Percentiles rank a stretch among this genome's conserved stretches.
These are phyloP conservation scores for Steinernema khuongi DNA, from an alignment of 1,140 invertebrate genomes.

Conservation along the genomic window DNA sequence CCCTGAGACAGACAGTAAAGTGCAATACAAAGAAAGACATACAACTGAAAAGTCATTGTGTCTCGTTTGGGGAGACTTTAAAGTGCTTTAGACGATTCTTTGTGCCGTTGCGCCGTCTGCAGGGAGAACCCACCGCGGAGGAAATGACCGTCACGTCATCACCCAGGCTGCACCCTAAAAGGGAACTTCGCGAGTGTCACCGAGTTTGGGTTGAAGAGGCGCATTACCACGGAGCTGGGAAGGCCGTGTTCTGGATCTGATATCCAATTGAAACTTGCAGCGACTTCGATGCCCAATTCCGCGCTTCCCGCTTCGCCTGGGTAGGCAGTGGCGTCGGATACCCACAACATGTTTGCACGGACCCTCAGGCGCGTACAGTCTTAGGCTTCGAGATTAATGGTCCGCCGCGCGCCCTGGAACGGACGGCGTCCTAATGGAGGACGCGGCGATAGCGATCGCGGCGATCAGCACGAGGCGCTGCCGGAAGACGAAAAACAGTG, in stretches of 20 bases:
- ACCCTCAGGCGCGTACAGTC: neutral
- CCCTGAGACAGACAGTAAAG: no score
- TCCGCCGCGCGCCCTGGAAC: neutral
- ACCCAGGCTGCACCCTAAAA: no score
- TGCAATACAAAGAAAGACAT: no score
- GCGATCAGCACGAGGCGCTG: neutral
- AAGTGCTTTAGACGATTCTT: no score
- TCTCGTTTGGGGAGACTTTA: no score
- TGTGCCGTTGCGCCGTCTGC: no score
- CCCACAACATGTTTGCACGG: slow-evolving; percentile 3
- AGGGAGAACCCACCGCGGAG: no score
- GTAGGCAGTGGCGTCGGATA: neutral
- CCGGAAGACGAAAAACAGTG: slow-evolving; percentile 3
- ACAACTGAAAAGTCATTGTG: no score
- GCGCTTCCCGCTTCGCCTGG: neutral
- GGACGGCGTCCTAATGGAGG: neutral
- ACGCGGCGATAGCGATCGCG: neutral
- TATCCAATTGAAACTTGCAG: neutral
- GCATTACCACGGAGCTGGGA: neutral
- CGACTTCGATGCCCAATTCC: neutral
- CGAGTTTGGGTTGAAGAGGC: neutral
- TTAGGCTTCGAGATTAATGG: neutral
- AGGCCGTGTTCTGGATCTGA: neutral
- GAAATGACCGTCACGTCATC: no score
- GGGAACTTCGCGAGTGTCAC: no score